These are phyloP conservation scores for Turnix velox DNA, from an alignment of 2,113 vertebrate genomes.

Conservation along the genomic window DNA sequence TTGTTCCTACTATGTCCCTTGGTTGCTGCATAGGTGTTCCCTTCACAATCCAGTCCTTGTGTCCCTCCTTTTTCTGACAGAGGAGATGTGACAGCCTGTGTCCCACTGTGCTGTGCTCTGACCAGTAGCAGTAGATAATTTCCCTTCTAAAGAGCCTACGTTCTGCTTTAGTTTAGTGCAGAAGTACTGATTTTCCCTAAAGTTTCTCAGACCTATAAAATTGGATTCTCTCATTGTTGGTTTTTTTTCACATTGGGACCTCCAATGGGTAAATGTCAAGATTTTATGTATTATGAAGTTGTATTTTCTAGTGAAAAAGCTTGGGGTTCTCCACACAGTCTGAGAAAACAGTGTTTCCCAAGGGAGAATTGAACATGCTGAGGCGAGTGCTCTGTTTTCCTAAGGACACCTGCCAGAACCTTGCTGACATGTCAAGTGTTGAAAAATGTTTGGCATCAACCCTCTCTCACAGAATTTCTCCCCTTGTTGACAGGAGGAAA, in stretches of 20 bases:
- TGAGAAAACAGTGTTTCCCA: constrained; percentile 38
- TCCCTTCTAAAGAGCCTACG: rapidly evolving
- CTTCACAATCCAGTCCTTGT: neutral
- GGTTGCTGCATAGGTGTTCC: rapidly evolving
- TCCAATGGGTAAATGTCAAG: neutral
- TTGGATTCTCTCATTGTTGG: neutral
- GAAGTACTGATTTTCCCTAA: neutral
- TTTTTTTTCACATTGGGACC: neutral
- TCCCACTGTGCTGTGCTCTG: neutral
- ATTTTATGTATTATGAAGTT: neutral
- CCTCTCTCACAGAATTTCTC: neutral
- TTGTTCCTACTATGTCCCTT: neutral
- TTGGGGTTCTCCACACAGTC: neutral
- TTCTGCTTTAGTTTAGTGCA: neutral
- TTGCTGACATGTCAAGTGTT: constrained; percentile 20
- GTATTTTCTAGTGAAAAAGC: neutral
- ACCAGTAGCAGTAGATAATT: neutral
- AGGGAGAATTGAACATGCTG: constrained; percentile 33
- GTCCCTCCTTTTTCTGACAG: neutral
- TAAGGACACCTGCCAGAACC: constrained; percentile 56
- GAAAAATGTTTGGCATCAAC: constrained; percentile 50
- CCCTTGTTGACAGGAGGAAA: constrained; percentile 36
- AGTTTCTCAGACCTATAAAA: neutral
- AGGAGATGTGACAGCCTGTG: neutral
- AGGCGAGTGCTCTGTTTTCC: constrained; percentile 38